Conservation (phyloP, 2,113 vertebrate species). For the Camelus dromedarius region DNA sequence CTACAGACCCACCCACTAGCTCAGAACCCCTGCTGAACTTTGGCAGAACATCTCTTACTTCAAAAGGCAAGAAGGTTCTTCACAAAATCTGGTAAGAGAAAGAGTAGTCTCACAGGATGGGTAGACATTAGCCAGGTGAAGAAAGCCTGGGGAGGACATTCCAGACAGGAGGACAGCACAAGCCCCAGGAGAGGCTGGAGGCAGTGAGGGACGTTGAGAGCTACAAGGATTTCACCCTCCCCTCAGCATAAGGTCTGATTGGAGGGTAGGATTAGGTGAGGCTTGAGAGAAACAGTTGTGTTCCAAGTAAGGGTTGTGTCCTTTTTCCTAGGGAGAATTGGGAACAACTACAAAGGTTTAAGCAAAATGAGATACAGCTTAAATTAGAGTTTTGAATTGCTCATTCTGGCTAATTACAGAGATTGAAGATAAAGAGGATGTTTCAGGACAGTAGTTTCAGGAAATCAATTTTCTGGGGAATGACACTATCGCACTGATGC, state of each 20-base stretch:
- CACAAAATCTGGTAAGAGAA: no score
- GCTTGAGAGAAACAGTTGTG: neutral
- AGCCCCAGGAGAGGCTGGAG: neutral
- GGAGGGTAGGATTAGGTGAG: fast-evolving
- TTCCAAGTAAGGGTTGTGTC: neutral
- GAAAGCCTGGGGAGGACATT: neutral
- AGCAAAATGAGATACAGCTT: neutral
- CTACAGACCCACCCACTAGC: no score
- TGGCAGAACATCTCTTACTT: no score
- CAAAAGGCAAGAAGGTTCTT: no score
- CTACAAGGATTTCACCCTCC: neutral
- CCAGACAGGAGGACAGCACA: neutral
- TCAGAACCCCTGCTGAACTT: no score
- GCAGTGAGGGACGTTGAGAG: fast-evolving
- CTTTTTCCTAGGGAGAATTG: neutral
- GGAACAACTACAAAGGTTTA: neutral
- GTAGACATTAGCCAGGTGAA: neutral
- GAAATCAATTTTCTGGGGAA: neutral
- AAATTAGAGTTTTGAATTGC: neutral
- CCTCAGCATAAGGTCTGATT: fast-evolving
- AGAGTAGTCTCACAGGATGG: neutral
- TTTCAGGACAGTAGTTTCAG: neutral
- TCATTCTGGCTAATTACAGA: neutral
- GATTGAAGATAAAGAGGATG: neutral
- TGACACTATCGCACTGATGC: neutral